Evolutionary conservation across 2,797 vertebrate species (phyloP).

Genomic region (Trematomus bernacchii): DNA sequence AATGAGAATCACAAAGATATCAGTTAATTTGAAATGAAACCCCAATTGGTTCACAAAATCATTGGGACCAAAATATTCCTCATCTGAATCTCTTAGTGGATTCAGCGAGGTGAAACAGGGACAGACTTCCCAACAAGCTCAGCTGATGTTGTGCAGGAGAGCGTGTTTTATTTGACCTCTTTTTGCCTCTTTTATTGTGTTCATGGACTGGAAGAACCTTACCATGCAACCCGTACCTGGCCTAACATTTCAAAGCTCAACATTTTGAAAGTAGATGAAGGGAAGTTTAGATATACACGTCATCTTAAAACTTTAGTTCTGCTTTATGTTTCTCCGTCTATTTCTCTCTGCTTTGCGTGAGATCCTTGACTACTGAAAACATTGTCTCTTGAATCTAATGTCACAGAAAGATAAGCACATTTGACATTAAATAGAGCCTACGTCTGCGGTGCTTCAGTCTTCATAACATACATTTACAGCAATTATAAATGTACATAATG

Average conservation of each 20-base stretch:
- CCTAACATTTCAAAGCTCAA: conserved; percentile 21
- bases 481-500: not conserved
- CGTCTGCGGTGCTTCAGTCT: conserved; percentile 8
- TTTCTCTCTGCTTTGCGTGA: not conserved
- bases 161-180: conserved; percentile 13
- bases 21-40: not conserved
- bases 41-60: conserved; percentile 1
- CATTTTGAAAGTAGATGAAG: conserved; percentile 8
- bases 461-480: not conserved
- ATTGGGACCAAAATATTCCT: not conserved
- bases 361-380: conserved; percentile 11
- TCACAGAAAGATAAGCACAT: conserved; percentile 6
- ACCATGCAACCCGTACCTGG: conserved; percentile 13
- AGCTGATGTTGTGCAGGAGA: conserved; percentile 13
- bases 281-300: conserved; percentile 27
- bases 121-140: not conserved
- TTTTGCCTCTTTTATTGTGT: conserved; percentile 16
- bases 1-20: not conserved
- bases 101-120: not conserved
- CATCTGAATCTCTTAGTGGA: conserved; percentile 1
- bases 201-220: conserved; percentile 17
- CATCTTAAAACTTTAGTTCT: conserved; percentile 12
- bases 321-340: conserved; percentile 10
- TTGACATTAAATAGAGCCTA: not conserved
- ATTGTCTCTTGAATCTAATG: not conserved